Evolutionary conservation across 2,113 vertebrate genomes (phyloP), one percentile per base, ranked within the genome.

Genomic region (Lycaon pictus): DNA sequence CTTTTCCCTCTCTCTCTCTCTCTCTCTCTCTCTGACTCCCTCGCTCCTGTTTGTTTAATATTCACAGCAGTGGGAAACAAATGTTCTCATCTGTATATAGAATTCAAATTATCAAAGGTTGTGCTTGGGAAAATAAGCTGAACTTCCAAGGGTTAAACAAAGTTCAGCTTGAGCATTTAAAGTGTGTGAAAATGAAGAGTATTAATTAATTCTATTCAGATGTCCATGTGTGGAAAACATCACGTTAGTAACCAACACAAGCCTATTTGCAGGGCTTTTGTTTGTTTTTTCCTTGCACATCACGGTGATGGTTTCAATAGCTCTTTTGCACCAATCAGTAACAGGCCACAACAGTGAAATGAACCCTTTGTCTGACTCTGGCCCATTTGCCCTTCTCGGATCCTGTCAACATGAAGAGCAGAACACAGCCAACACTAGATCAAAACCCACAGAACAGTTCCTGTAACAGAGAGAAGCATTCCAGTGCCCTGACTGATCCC

Each of bases 91-190:
- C 19, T 71, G 4, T 48, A 2, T 55, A 74, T 12, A 11, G 11
- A 69, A 76, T 65, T 80, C 80, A 56, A 16, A 22, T 22, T 51
- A 83, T 56, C 37, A 35, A 89, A 43, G 71, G 23, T 48, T 71
- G 23, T 37, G 1, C 11, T 91, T 84, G 58, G 90, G 20, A 76
- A 76, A 96, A 94, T 43, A 92, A 82, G 76, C 51, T 37, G 71
- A 96, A 82, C 48, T 92, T 92, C 56, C 55, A 97, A 83, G 16
- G n/a, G n/a, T 65, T 92, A 88, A 82, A 77, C 1, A 11, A 95
- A 56, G 25, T 85, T 92, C 37, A 82, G 4, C 60, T 35, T n/a
- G 67, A 96, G 11, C 20, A 63, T 77, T 91, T 83, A 83, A 82
- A 93, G 69, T 11, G 6, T 72, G 32, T 63, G 55, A 93, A 95